A percentile compares a stretch with the other conserved stretches of the same genome.
Evolutionary conservation across 2,888 invertebrate species (phyloP).

Genomic region (Parnassius mnemosyne): DNA sequence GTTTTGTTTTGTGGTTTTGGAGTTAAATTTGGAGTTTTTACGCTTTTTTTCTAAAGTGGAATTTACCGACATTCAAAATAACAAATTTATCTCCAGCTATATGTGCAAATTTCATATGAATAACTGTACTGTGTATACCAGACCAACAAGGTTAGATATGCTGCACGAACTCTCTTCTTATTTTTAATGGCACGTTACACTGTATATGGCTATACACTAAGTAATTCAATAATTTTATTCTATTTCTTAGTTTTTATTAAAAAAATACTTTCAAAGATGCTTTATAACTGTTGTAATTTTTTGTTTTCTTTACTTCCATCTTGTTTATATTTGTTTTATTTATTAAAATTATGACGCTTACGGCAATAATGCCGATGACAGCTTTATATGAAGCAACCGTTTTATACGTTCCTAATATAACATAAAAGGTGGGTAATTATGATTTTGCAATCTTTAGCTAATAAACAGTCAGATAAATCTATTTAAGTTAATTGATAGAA

Average conservation of each 20-base stretch:
- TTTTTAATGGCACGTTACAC: slow-evolving; percentile 46
- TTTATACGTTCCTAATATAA: neutral
- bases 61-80: neutral
- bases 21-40: slow-evolving; percentile 42
- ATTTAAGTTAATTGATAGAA: no score
- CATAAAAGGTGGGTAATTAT: no score
- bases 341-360: neutral
- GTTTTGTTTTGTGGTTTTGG: slow-evolving; percentile 53
- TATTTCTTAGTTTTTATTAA: neutral
- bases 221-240: slow-evolving; percentile 6
- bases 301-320: no score
- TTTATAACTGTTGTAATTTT: neutral
- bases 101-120: slow-evolving; percentile 46
- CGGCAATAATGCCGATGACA: neutral
- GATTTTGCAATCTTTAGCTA: no score
- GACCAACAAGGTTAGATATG: slow-evolving; percentile 69
- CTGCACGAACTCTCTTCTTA: slow-evolving; percentile 60
- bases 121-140: slow-evolving; percentile 63
- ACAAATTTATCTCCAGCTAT: slow-evolving; percentile 45
- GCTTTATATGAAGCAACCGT: slow-evolving; percentile 1
- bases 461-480: no score
- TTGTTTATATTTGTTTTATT: no score
- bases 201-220: slow-evolving; percentile 14
- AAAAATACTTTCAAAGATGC: neutral
- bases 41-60: slow-evolving; percentile 3